Conservation (phyloP, 2,113 vertebrate species). For the Rhegmatorhina hoffmannsi region DNA sequence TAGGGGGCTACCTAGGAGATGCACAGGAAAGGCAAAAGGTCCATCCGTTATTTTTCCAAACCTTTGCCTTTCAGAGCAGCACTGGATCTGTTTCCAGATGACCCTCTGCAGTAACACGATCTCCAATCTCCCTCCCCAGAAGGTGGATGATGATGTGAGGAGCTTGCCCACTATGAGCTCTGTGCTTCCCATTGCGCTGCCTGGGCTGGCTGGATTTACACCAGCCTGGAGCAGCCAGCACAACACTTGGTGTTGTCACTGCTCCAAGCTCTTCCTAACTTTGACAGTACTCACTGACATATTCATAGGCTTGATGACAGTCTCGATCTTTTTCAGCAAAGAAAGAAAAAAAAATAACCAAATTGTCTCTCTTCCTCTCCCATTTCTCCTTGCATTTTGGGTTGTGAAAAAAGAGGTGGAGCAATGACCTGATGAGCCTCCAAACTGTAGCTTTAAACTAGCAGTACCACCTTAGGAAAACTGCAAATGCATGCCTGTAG, state of each 20-base stretch:
- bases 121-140: background rate
- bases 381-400: background rate
- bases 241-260: background rate
- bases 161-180: background rate
- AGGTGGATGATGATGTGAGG: background rate
- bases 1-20: background rate
- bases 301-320: background rate
- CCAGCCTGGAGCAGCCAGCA: fast-evolving
- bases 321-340: background rate
- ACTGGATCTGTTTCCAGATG: background rate
- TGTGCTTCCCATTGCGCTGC: fast-evolving
- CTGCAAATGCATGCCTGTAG: background rate
- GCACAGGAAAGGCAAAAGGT: background rate
- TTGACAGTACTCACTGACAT: background rate
- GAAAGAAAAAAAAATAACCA: too few relatives aligned
- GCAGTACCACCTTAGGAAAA: background rate
- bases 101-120: background rate
- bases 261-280: background rate
- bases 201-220: background rate
- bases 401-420: background rate
- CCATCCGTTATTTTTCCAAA: background rate
- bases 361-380: background rate
- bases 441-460: background rate
- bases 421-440: background rate
- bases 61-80: background rate